Evolutionary conservation across 1,140 invertebrate genomes (phyloP), one percentile per base, ranked within the genome.

Genomic region (Calycopis cecrops): DNA sequence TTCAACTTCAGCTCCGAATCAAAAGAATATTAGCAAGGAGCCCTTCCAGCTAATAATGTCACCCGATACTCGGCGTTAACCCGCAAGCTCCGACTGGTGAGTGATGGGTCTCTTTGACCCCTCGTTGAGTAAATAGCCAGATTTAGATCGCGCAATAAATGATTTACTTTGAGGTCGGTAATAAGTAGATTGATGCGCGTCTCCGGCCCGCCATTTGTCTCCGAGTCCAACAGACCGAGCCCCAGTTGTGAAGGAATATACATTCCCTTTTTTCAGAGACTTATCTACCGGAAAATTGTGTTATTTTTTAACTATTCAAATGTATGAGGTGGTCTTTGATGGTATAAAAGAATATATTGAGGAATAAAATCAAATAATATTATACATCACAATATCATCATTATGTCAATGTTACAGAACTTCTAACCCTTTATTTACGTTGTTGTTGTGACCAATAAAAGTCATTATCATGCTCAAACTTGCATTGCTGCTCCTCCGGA

Each of bases 131-230:
- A 80, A 79, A 81, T 81, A 81, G 69, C 66, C 52, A 76, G 72
- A 76, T 75, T 82, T 71, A 61, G 76, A 71, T 74, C 69, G 55
- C 59, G 62, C 73, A 77, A 84, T 84, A 81, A 84, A 81, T 84
- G 76, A 84, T 81, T 79, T 77, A 80, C 61, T 81, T 67, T 62
- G 66, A 71, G 73, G 67, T 63, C 57, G 42, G 71, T 80, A 80
- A 84, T 81, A 77, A 80, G 71, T 53, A 65, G 70, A 84, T 76
- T 75, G 77, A 81, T 81, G 71, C 59, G 48, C 49, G 60, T 55
- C 60, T 49, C 58, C 65, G 67, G 56, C 74, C 75, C 57, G 63
- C 59, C 78, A 81, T 84, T 84, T 80, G 75, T 84, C 76, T 69
- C 40, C 16, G 14, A 44, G 10, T 28, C 6, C 6, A 28, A 28